A percentile compares a stretch with the other conserved stretches of the same genome.
These are phyloP conservation scores for Myrmecobius fasciatus DNA, from an alignment of 2,113 vertebrate genomes.

Conservation along the genomic window DNA sequence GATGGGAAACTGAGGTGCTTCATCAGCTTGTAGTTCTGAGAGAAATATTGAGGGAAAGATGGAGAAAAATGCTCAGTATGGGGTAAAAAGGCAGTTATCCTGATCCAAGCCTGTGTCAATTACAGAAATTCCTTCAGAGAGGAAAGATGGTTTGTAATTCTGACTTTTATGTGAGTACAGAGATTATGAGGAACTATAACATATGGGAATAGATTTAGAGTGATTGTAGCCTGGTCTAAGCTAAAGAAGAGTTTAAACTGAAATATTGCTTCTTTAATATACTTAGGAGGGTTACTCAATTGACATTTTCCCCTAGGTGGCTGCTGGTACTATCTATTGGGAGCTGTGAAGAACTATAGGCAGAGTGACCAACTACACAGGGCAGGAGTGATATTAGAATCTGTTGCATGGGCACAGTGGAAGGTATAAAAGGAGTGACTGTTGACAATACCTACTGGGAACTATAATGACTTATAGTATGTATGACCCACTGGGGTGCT, in stretches of 20 bases:
- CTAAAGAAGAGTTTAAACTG: not conserved
- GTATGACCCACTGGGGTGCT: not conserved
- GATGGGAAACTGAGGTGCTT: not conserved
- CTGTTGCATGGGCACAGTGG: not conserved
- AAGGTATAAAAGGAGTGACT: not conserved
- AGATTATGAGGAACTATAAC: not conserved
- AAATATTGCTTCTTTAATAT: not conserved
- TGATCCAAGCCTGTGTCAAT: not conserved
- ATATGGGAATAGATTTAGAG: not conserved
- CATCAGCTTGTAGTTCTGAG: not conserved
- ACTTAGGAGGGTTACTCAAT: not conserved
- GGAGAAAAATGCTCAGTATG: not conserved
- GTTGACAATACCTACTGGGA: not conserved
- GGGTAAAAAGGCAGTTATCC: not conserved
- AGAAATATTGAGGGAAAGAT: not conserved
- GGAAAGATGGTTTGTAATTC: not conserved
- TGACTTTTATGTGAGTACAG: not conserved
- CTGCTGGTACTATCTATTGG: not conserved
- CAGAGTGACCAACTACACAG: not conserved
- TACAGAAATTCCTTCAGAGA: not conserved
- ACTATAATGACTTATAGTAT: not conserved
- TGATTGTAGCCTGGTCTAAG: not conserved
- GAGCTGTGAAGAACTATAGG: not conserved
- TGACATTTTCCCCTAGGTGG: not conserved
- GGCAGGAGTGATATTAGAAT: not conserved